Conservation (phyloP, 2,113 vertebrate genomes). For the Tetrax tetrax region DNA sequence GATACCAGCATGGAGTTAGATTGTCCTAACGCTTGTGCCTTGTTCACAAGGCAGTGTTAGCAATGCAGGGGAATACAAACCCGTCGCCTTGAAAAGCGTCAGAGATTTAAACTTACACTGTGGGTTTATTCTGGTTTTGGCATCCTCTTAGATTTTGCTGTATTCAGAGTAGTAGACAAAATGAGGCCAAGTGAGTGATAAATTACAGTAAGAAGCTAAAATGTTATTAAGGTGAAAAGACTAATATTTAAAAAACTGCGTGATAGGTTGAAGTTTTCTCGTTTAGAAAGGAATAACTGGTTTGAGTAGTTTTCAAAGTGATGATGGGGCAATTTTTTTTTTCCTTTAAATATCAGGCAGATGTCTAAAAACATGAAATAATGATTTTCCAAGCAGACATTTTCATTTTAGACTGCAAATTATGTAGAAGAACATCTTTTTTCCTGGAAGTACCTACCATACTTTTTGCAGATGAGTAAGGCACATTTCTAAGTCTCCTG, state of each 20-base stretch:
- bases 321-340: neutral
- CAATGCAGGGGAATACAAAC: neutral
- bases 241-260: neutral
- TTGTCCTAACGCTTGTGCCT: neutral
- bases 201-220: neutral
- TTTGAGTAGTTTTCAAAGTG: neutral
- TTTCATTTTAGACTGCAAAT: neutral
- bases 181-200: neutral
- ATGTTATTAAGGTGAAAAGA: neutral
- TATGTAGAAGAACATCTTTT: neutral
- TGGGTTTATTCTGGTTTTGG: neutral
- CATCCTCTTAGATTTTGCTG: neutral
- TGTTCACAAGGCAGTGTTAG: neutral
- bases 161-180: neutral
- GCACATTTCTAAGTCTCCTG: neutral
- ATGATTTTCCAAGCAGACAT: neutral
- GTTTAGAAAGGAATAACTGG: neutral
- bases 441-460: neutral
- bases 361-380: neutral
- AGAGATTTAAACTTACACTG: rapidly evolving
- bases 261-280: neutral
- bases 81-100: neutral
- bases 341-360: neutral
- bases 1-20: neutral
- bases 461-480: neutral